Conservation (phyloP, 2,888 invertebrate genomes). For the Charanyca ferruginea region DNA sequence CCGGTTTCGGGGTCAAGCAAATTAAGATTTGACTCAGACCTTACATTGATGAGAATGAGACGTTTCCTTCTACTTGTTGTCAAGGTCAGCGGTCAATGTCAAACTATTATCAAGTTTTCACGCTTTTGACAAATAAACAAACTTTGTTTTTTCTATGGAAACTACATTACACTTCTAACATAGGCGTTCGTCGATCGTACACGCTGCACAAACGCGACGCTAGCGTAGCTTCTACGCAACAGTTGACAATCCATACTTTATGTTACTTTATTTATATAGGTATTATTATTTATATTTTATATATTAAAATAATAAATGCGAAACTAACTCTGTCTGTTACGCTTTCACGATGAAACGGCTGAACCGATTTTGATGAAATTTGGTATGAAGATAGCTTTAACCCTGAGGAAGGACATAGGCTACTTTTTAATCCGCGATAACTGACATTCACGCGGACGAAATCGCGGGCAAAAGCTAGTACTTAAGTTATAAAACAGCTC, state of each 20-base stretch:
- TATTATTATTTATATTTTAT: too few species aligned
- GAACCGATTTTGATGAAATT: too few species aligned
- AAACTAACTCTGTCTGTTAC: too few species aligned
- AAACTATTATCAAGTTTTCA: conserved; percentile 2
- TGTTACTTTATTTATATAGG: too few species aligned
- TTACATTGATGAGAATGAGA: conserved; percentile 47
- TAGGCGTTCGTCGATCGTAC: neutral
- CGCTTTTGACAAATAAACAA: conserved; percentile 10
- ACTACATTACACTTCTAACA: neutral
- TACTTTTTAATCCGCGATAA: too few species aligned
- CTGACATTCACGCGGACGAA: too few species aligned
- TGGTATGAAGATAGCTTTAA: too few species aligned
- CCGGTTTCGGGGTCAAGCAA: conserved; percentile 20
- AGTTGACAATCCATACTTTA: too few species aligned
- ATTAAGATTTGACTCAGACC: conserved; percentile 41
- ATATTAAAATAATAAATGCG: too few species aligned
- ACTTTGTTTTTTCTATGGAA: neutral
- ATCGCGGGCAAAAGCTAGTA: too few species aligned
- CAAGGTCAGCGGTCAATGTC: conserved; percentile 46
- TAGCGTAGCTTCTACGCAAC: conserved; percentile 2
- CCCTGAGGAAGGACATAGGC: too few species aligned
- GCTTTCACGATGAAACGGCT: too few species aligned
- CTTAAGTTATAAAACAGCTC: conserved; percentile 10
- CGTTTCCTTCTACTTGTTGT: conserved; percentile 39
- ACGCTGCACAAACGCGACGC: neutral